Conservation (phyloP, 2,113 vertebrate genomes). For the Parotia lawesii region DNA sequence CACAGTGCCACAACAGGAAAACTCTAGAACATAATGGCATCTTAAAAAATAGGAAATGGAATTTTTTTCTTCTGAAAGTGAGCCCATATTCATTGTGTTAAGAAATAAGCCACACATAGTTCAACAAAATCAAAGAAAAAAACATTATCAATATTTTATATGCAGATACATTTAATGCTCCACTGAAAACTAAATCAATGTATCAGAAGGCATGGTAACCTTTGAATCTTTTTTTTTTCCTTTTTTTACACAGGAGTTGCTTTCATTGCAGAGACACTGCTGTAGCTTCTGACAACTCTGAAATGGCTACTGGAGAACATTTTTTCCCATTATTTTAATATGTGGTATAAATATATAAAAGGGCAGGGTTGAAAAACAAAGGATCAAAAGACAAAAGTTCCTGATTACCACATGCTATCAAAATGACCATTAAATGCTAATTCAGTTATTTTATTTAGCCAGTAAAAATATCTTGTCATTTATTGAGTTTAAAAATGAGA, state of each 20-base stretch:
- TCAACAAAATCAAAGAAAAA: background rate
- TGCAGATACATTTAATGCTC: background rate
- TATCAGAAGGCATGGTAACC: background rate
- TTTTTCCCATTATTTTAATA: background rate
- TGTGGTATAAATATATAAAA: background rate
- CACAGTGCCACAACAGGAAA: background rate
- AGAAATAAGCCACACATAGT: background rate
- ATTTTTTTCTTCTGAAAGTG: background rate
- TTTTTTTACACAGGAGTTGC: background rate
- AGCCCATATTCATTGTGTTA: background rate
- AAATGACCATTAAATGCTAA: background rate
- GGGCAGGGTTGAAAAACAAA: background rate
- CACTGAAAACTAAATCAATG: background rate
- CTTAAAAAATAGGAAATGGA: background rate
- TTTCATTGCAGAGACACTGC: background rate
- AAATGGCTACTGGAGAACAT: background rate
- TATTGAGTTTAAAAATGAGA: background rate
- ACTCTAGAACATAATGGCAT: background rate
- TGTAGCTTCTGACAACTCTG: background rate
- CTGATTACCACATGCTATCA: background rate
- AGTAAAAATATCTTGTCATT: background rate
- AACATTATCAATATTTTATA: background rate
- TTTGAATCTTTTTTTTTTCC: background rate
- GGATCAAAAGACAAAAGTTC: background rate
- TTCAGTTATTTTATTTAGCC: background rate